phyloP scores from a whole-genome alignment of 30 jellyfish, hydroid and myxozoan genomes.

The Pelagia noctiluca region DNA sequence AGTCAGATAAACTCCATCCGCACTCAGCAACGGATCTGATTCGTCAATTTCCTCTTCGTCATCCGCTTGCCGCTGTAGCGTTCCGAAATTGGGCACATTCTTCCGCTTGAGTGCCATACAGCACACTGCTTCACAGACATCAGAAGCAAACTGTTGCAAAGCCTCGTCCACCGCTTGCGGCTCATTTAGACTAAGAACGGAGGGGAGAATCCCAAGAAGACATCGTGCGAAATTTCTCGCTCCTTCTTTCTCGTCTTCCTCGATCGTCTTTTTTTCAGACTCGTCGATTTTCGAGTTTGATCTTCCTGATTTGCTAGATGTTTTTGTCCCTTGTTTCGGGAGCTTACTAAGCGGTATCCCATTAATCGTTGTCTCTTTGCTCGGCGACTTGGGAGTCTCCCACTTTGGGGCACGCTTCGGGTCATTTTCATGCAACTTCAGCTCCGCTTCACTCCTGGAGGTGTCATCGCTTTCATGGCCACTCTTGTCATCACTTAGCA shows the following conservation, averaged over 20 bases:
- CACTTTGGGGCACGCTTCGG: constrained; percentile 29
- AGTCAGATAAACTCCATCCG: constrained; percentile 95
- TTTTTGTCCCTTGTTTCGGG: constrained; percentile 85
- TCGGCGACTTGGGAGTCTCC: constrained; percentile 87
- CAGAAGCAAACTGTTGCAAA: constrained; percentile 97
- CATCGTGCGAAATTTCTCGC: constrained; percentile 98
- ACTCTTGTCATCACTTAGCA: constrained; percentile 68
- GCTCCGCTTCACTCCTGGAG: constrained; percentile 9
- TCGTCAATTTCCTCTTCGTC: constrained; percentile 61
- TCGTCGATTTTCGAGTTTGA: constrained; percentile 62
- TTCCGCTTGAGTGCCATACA: constrained; percentile 97
- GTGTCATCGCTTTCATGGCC: constrained; percentile 29
- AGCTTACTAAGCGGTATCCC: constrained; percentile 97
- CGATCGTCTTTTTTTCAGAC: constrained; percentile 74
- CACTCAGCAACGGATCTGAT: constrained; percentile 85
- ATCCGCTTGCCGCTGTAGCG: constrained; percentile 73
- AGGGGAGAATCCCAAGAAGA: constrained; percentile 90
- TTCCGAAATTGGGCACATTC: constrained; percentile 97
- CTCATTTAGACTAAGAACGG: constrained; percentile 87
- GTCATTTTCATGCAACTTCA: constrained; percentile 29
- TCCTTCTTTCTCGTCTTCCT: constrained; percentile 95
- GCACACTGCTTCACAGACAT: constrained; percentile 98
- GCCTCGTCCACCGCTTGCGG: constrained; percentile 95
- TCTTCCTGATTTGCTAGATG: constrained; percentile 64
- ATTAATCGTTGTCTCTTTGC: constrained; percentile 95